Evolutionary conservation across 2,888 invertebrate species (phyloP).

Genomic region (Parnassius apollo): DNA sequence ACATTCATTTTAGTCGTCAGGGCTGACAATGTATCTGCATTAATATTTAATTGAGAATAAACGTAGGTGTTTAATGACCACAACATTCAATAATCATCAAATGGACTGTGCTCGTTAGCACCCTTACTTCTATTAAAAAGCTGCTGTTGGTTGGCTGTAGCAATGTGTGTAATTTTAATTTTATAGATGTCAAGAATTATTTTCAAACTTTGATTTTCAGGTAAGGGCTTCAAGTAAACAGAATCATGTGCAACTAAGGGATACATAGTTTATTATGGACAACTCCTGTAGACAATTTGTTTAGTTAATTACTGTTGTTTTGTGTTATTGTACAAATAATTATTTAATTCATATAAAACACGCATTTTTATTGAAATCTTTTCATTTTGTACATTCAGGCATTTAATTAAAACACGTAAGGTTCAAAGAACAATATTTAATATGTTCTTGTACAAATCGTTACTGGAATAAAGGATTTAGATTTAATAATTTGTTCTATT

Average conservation of each 20-base stretch:
- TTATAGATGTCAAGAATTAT: no score
- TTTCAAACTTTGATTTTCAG: constrained; percentile 44
- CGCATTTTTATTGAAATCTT: constrained; percentile 37
- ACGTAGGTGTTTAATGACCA: no score
- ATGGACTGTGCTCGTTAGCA: no score
- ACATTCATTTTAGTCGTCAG: no score
- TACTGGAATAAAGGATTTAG: constrained; percentile 72
- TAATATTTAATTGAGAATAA: no score
- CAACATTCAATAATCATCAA: no score
- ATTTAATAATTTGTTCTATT: constrained; percentile 51
- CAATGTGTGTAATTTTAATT: no score
- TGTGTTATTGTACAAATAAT: constrained; percentile 65
- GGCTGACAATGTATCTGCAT: no score
- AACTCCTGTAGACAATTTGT: constrained; percentile 54
- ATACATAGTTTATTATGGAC: constrained; percentile 34
- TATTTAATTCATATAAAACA: constrained; percentile 57
- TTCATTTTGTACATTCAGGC: neutral
- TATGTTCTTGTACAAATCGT: constrained; percentile 73
- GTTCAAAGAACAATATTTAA: constrained; percentile 62
- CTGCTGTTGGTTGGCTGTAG: no score
- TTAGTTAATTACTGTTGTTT: constrained; percentile 62
- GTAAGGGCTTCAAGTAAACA: constrained; percentile 49
- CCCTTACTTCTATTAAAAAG: no score
- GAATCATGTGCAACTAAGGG: constrained; percentile 42
- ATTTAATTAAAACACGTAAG: constrained; percentile 37